Evolutionary conservation across 2,113 vertebrate genomes (phyloP), one percentile per base, ranked within the genome.

Genomic region (Cygnus atratus): DNA sequence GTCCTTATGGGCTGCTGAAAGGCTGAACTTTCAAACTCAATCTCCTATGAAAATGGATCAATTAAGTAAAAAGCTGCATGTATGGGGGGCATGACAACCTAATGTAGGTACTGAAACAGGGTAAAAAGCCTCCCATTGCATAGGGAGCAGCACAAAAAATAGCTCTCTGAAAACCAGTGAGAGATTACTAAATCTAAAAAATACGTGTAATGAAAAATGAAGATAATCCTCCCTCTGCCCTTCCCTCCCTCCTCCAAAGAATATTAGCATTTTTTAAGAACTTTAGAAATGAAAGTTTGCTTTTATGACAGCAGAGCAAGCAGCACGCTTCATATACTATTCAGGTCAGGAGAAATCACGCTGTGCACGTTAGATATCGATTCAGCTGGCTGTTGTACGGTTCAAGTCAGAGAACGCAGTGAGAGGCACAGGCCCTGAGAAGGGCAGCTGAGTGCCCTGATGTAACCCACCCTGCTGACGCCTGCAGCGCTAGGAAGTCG

Each of bases 401-500:
- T 55, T 50, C 73, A 66, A 85, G 70, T 44, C 26, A 33, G 75
- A 88, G 21, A 14, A 26, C 44, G 81, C 0, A 0, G 54, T 3
- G 41, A 85, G 75, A 88, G 33, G 77, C 70, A 35, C n/a, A 17
- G 83, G 79, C 39, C 55, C 68, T 6, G 73, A 82, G 57, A 84
- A 90, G 65, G 79, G 82, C 89, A 92, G 88, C 37, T 16, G 85
- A 85, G 44, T 76, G 78, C 18, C 58, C 87, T 86, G 58, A 86
- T 46, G 28, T 87, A 68, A 90, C 76, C 71, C 91, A 76, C 46
- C 75, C 86, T 63, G 91, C 39, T 73, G 85, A 31, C 43, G 95
- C 93, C 96, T 82, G 70, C 82, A 90, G 96, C 57, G 0, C 79
- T 88, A 90, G 93, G 90, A 96, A 93, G 72, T 17, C 48, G 65